A percentile compares a stretch with the other conserved stretches of the same genome.
Evolutionary conservation across 1,140 invertebrate genomes (phyloP).

Genomic region (Cardiocondyla obscurior): DNA sequence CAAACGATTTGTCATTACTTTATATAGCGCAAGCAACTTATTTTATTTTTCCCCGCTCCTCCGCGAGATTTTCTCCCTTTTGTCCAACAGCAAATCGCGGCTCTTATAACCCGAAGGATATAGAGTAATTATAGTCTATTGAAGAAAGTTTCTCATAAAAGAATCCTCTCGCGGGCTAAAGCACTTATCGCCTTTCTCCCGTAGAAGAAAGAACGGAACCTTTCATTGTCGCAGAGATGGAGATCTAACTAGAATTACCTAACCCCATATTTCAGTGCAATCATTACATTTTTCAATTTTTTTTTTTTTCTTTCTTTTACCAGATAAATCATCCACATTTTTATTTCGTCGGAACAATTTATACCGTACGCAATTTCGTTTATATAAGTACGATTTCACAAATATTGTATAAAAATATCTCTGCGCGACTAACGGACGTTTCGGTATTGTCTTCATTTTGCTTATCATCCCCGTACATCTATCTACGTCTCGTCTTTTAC

Average conservation of each 20-base stretch:
- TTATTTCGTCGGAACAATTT: background rate
- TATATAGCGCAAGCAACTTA: constrained; percentile 25
- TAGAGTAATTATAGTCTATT: constrained; percentile 26
- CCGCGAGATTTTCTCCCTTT: background rate
- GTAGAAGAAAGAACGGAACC: background rate
- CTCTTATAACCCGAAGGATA: constrained; percentile 1
- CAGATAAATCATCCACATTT: background rate
- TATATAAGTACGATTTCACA: too few relatives aligned
- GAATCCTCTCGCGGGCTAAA: constrained; percentile 3
- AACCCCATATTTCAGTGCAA: background rate
- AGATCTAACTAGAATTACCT: constrained; percentile 1
- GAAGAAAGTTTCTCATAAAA: constrained; percentile 15
- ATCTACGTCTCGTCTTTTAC: constrained; percentile 41
- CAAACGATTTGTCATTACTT: constrained; percentile 63
- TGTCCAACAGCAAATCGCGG: background rate
- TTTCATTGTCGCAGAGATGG: background rate
- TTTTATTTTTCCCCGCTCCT: background rate
- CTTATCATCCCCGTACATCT: background rate
- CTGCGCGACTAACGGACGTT: background rate
- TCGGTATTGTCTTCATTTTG: background rate
- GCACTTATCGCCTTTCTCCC: background rate
- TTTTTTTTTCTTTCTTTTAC: too few relatives aligned
- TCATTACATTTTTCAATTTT: background rate
- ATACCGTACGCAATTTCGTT: background rate
- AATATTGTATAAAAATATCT: background rate